A percentile compares a stretch with the other conserved stretches of the same genome.
Evolutionary conservation across 2,797 vertebrate genomes (phyloP).

Genomic region (Chrysocyon brachyurus): DNA sequence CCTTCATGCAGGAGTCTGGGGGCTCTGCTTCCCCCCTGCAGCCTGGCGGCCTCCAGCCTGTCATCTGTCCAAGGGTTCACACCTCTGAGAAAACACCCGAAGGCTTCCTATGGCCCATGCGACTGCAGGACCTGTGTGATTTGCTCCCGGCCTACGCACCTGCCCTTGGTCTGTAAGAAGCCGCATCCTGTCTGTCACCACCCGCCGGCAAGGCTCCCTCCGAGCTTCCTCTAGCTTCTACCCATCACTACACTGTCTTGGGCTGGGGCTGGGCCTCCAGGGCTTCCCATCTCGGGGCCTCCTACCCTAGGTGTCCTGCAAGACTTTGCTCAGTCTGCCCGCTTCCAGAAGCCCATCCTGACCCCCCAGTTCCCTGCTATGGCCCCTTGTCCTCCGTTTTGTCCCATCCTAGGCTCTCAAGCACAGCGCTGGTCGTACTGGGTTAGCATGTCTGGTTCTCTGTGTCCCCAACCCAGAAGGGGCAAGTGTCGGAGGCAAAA

Average conservation of each 20-base stretch:
- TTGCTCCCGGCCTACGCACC: neutral
- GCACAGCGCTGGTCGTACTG: neutral
- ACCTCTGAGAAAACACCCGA: neutral
- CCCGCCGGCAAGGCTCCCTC: fast-evolving
- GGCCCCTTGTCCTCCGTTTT: neutral
- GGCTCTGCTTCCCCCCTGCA: neutral
- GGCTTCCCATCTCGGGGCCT: neutral
- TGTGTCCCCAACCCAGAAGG: neutral
- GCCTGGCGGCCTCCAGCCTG: neutral
- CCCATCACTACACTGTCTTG: neutral
- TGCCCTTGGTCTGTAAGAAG: neutral
- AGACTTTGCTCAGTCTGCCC: neutral
- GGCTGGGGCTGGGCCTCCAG: neutral
- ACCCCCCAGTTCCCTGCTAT: neutral
- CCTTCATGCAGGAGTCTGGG: neutral
- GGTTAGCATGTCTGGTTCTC: neutral
- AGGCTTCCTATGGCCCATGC: neutral
- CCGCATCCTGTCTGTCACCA: fast-evolving
- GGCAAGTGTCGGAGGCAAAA: neutral
- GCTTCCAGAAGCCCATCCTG: neutral
- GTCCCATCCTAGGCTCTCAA: neutral
- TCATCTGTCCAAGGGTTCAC: neutral
- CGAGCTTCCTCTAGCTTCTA: neutral
- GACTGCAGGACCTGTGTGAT: neutral
- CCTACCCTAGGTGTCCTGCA: neutral